A percentile compares a stretch with the other conserved stretches of the same genome.
Conservation (phyloP, 2,113 vertebrate species). For the Austrofundulus limnaeus region DNA sequence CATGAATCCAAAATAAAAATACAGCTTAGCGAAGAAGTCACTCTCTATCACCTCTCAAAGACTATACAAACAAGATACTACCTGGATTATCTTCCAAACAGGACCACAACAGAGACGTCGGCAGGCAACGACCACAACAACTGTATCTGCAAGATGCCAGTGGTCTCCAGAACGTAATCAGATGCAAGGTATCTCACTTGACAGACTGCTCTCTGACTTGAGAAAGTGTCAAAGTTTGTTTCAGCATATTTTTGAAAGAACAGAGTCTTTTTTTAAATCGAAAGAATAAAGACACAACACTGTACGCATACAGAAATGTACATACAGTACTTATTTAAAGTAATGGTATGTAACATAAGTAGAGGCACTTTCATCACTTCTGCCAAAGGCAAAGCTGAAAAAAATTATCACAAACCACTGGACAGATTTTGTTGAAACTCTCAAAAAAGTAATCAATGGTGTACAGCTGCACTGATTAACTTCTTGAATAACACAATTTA, state of each 20-base stretch:
- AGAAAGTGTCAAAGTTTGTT: constrained; percentile 38
- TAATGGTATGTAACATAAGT: too few relatives aligned
- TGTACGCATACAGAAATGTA: too few relatives aligned
- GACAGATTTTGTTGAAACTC: too few relatives aligned
- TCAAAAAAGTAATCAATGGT: too few relatives aligned
- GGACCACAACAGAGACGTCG: constrained; percentile 59
- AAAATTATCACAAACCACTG: too few relatives aligned
- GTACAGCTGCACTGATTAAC: too few relatives aligned
- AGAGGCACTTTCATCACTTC: too few relatives aligned
- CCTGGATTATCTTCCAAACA: constrained; percentile 58
- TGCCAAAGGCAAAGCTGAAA: too few relatives aligned
- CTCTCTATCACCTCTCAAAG: constrained; percentile 57
- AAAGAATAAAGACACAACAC: constrained; percentile 20
- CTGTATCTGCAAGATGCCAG: constrained; percentile 46
- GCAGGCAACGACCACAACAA: constrained; percentile 52
- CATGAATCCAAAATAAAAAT: constrained; percentile 54
- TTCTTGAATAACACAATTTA: too few relatives aligned
- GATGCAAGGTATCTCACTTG: constrained; percentile 63
- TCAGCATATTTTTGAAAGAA: constrained; percentile 15
- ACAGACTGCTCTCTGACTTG: constrained; percentile 43
- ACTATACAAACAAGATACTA: constrained; percentile 65
- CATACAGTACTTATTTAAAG: too few relatives aligned
- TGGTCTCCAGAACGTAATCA: constrained; percentile 51
- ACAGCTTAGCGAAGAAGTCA: constrained; percentile 49
- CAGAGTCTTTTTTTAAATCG: constrained; percentile 27